phyloP scores from a whole-genome alignment of 1,140 invertebrate species.

The Drosophila yakuba region DNA sequence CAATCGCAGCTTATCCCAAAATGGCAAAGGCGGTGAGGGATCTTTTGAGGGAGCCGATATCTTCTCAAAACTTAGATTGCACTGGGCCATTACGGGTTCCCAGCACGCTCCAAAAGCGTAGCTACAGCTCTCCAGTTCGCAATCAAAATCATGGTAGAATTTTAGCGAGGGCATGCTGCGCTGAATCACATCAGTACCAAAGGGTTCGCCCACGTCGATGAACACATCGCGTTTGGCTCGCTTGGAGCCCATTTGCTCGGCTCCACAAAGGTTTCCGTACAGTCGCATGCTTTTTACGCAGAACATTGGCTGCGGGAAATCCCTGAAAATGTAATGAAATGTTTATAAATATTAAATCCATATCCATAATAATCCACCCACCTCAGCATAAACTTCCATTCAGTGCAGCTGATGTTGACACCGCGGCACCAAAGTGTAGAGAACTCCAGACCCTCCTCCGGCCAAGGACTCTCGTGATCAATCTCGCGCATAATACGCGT shows the following conservation, averaged over 20 bases:
- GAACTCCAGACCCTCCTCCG: slow-evolving; percentile 95
- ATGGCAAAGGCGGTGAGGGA: slow-evolving; percentile 96
- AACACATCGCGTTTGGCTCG: slow-evolving; percentile 90
- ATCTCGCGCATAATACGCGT: slow-evolving; percentile 91
- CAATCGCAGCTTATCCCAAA: slow-evolving; percentile 98
- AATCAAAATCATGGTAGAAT: slow-evolving; percentile 99
- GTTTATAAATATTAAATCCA: too few relatives aligned
- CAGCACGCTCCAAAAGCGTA: slow-evolving; percentile 99
- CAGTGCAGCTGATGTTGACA: slow-evolving; percentile 91
- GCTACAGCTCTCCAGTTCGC: slow-evolving; percentile 94
- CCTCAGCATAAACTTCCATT: slow-evolving; percentile 93
- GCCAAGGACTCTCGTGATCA: slow-evolving; percentile 95
- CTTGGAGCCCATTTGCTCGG: slow-evolving; percentile 93
- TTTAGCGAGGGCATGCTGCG: slow-evolving; percentile 97
- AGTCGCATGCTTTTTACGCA: slow-evolving; percentile 93
- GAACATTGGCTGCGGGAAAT: slow-evolving; percentile 97
- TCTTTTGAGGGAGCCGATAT: slow-evolving; percentile 94
- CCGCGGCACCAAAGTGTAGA: slow-evolving; percentile 96
- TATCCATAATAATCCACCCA: slow-evolving; percentile 14
- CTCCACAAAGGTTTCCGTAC: slow-evolving; percentile 95
- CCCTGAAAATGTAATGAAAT: slow-evolving; percentile 85
- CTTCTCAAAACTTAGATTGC: slow-evolving; percentile 95
- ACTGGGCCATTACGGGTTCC: slow-evolving; percentile 98
- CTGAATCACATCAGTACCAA: slow-evolving; percentile 90
- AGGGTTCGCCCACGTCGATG: slow-evolving; percentile 91